Evolutionary conservation across 2,113 vertebrate species (phyloP), one percentile per base, ranked within the genome.

Genomic region (Geothlypis trichas): DNA sequence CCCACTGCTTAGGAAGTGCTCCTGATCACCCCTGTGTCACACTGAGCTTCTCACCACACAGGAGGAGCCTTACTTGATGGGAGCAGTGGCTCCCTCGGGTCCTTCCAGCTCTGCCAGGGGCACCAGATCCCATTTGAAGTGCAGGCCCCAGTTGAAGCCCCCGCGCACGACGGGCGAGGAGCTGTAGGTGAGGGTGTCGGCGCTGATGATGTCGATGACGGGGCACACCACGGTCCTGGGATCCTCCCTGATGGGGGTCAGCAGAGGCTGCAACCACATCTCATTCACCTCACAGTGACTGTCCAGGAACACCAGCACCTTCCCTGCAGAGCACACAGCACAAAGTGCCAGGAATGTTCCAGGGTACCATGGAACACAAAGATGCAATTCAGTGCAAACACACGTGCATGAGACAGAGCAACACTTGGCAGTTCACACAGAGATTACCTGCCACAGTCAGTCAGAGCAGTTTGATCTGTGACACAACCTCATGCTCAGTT

Each of bases 81-180:
- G 98, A 10, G 98, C 98, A 1, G 98, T 98, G 37, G 98, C 96
- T 84, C 98, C 98, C 9, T 98, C 98, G 0, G 98, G 97, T 30
- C 98, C 98, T 57, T 96, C 98, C 33, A 99, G 97, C 52, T 99
- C 99, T 1, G 98, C 95, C 17, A 98, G 87, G 15, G 99, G 99
- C 13, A 99, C 99, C 0, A 99, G 99, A 84, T 99, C 99, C 99
- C 99, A 99, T 65, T 99, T 99, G 96, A 99, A 99, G 97, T 99
- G 99, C 93, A 99, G 98, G n/a, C 99, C 99, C 99, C 99, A 99
- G 98, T 99, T 99, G 91, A 99, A 99, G 13, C 99, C 99, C 0
- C 99, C 99, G 2, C 99, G 97, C 71, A 99, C 99, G 4, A 99
- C 98, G 1, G 99, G 99, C 5, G 99, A 99, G 3, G 99, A 98